A percentile compares a stretch with the other conserved stretches of the same genome.
Conservation (phyloP, 2,113 vertebrate species). For the Carassius gibelio region DNA sequence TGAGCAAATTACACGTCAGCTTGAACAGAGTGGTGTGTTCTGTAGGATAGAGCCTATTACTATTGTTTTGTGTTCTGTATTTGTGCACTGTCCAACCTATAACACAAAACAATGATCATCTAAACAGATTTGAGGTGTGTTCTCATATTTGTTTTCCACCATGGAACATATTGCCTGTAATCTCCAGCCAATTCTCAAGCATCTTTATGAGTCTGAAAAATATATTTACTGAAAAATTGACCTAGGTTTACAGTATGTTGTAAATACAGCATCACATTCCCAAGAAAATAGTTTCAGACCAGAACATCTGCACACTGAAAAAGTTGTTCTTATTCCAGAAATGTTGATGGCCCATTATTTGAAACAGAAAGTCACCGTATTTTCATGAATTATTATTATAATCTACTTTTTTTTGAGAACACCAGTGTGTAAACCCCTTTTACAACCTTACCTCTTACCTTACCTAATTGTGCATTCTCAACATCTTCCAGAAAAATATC, state of each 20-base stretch:
- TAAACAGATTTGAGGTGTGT: neutral
- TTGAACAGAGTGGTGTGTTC: constrained; percentile 11
- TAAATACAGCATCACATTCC: neutral
- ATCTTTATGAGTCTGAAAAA: constrained; percentile 12
- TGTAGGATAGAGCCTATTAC: constrained; percentile 11
- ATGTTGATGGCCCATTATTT: neutral
- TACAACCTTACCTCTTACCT: constrained; percentile 23
- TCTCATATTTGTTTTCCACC: neutral
- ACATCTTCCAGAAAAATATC: constrained; percentile 36
- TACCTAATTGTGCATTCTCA: constrained; percentile 29
- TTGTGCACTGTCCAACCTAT: neutral
- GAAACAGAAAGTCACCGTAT: constrained; percentile 7
- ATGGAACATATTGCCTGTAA: neutral
- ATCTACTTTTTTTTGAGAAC: constrained; percentile 4
- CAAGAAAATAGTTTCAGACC: constrained; percentile 1
- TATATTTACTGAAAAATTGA: neutral
- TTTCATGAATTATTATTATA: constrained; percentile 19
- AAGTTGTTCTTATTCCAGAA: neutral
- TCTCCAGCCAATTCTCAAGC: neutral
- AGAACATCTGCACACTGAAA: neutral
- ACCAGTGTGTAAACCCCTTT: constrained; percentile 25
- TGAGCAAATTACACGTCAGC: constrained; percentile 6
- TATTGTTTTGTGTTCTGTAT: constrained; percentile 9
- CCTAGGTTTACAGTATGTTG: neutral
- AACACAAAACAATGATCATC: neutral